phyloP scores from a whole-genome alignment of 2,113 vertebrate genomes.

The Tympanuchus pallidicinctus region DNA sequence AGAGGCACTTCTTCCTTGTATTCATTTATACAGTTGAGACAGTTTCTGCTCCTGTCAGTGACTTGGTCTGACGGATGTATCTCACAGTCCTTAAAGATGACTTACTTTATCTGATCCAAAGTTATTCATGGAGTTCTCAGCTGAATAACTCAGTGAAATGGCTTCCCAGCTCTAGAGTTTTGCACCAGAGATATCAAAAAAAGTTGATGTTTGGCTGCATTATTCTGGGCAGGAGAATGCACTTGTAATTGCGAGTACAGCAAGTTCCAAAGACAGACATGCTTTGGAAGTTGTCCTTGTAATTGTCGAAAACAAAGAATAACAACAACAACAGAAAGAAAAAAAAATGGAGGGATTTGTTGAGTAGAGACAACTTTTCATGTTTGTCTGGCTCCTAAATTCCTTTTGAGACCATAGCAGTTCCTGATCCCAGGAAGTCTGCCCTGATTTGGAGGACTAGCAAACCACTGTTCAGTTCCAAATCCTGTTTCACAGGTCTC shows the following conservation, averaged over 20 bases:
- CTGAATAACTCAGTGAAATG: not conserved
- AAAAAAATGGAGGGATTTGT: not conserved
- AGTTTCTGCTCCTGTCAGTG: constrained; percentile 21
- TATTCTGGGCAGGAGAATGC: not conserved
- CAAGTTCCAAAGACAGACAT: not conserved
- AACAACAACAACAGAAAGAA: not conserved
- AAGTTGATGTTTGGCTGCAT: not conserved
- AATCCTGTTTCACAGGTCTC: not conserved
- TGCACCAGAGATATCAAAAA: not conserved
- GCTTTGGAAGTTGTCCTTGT: not conserved
- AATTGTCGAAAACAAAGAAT: not conserved
- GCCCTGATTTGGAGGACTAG: not conserved
- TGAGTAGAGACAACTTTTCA: not conserved
- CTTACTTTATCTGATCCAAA: constrained; percentile 12
- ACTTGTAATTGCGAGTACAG: not conserved
- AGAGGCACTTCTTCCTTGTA: not conserved
- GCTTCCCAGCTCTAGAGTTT: not conserved
- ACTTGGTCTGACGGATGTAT: not conserved
- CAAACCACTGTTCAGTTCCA: not conserved
- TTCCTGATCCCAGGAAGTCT: not conserved
- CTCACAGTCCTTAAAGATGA: not conserved
- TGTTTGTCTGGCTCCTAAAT: not conserved
- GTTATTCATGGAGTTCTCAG: not conserved
- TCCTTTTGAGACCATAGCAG: not conserved
- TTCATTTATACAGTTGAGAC: constrained; percentile 1